Conservation (phyloP, 2,797 vertebrate genomes). For the Gobio occitaniae region DNA sequence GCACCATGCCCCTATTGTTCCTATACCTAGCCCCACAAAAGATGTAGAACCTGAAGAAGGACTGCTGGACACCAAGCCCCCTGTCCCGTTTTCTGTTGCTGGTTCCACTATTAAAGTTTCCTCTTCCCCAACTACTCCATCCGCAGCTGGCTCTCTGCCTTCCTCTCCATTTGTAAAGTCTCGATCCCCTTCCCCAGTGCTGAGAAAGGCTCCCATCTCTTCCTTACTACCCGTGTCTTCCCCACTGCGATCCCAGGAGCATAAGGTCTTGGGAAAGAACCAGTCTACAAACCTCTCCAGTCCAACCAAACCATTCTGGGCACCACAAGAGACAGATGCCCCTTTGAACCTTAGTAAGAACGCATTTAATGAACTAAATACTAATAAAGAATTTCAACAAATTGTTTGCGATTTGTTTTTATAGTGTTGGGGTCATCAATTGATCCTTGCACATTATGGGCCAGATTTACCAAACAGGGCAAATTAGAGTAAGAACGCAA, state of each 20-base stretch:
- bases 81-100: conserved; percentile 69
- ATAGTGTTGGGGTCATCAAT: background rate
- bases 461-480: no score
- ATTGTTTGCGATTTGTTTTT: background rate
- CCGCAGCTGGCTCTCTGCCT: conserved; percentile 72
- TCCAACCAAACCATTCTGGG: conserved; percentile 87
- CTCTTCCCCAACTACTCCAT: conserved; percentile 69
- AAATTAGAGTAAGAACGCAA: no score
- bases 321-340: conserved; percentile 89
- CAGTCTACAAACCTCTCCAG: conserved; percentile 78
- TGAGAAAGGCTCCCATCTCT: conserved; percentile 88
- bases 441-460: background rate
- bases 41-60: conserved; percentile 73
- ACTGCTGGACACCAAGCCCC: conserved; percentile 68
- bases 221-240: conserved; percentile 85
- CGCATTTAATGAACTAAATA: background rate
- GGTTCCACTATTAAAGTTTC: conserved; percentile 68
- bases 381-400: background rate
- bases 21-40: conserved; percentile 52
- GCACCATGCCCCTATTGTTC: conserved; percentile 25
- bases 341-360: conserved; percentile 95
- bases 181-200: conserved; percentile 82
- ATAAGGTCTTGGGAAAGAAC: conserved; percentile 77
- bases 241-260: conserved; percentile 83
- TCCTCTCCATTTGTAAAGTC: conserved; percentile 65